These are phyloP conservation scores for Lepidothrix coronata DNA, from an alignment of 2,113 vertebrate genomes.

Conservation along the genomic window DNA sequence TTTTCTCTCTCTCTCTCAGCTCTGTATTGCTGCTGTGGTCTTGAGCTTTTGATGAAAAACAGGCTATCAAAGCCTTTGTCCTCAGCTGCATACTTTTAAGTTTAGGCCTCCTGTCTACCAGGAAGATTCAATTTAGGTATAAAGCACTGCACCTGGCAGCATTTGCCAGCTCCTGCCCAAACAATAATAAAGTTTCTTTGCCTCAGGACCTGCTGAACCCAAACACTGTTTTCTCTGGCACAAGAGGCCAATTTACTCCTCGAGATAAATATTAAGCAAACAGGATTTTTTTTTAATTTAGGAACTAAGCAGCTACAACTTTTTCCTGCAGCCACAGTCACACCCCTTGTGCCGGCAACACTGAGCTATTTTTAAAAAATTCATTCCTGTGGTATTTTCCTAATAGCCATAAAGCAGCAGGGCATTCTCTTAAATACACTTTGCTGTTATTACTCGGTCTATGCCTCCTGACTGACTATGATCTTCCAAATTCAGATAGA, in stretches of 20 bases:
- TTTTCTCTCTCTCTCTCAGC: neutral
- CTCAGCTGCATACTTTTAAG: neutral
- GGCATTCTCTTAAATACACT: neutral
- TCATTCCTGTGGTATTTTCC: slow-evolving; percentile 58
- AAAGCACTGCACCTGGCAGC: neutral
- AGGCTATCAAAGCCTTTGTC: neutral
- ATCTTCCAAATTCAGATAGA: slow-evolving; percentile 54
- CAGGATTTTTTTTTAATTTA: neutral
- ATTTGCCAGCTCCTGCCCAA: slow-evolving; percentile 23
- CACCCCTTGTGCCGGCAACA: neutral
- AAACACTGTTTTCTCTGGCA: slow-evolving; percentile 54
- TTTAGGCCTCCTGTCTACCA: neutral
- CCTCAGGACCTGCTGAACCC: slow-evolving; percentile 30
- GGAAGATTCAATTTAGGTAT: neutral
- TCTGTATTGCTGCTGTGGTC: neutral
- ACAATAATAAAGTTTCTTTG: slow-evolving; percentile 46
- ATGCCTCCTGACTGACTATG: neutral
- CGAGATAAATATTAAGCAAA: slow-evolving; percentile 10
- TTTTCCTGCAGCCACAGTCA: slow-evolving; percentile 33
- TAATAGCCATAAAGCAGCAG: slow-evolving; percentile 16
- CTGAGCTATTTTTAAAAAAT: slow-evolving; percentile 51
- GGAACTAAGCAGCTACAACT: neutral
- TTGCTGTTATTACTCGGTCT: slow-evolving; percentile 40
- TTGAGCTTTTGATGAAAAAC: neutral
- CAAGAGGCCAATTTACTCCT: neutral